Base-by-base conservation (phyloP, 1,140 invertebrate genomes). In the Leptestheria dahalacensis region DNA sequence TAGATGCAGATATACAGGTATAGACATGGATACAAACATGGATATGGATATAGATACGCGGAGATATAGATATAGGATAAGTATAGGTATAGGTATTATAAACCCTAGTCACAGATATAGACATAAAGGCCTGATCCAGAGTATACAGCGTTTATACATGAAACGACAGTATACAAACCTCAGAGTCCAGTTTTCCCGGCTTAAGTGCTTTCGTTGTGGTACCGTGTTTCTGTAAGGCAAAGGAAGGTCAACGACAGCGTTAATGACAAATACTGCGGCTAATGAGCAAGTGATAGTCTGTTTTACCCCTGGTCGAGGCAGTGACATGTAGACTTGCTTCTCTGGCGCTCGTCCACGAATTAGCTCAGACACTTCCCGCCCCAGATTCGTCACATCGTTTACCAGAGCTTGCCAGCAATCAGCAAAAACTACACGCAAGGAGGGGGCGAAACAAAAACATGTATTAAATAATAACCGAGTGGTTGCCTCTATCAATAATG, bases 381-480 rank as follows among this genome's bases (percentile, higher is more conserved):
- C 85, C 24, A 96, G 80, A 23, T 82, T 78, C 24, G 83, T 85
- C 1, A 92, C 83, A 68, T 97, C 93, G 24, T 84, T 84, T 64
- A 93, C 84, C 48, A 97, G 76, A 74, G 88, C 86, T 65, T 93
- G 88, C 91, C 95, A 98, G 81, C 95, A 93, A 69, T 98, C 93
- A 49, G 91, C 83, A 72, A 98, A 98, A 52, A 97, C 91, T 79
- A 63, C 28, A 49, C n/a, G n/a, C n/a, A n/a, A n/a, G n/a, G n/a
- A n/a, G n/a, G n/a, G n/a, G n/a, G n/a, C n/a, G n/a, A n/a, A n/a
- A n/a, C n/a, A n/a, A n/a, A n/a, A n/a, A n/a, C n/a, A n/a, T n/a
- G n/a, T n/a, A n/a, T n/a, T n/a, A n/a, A n/a, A n/a, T n/a, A n/a
- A n/a, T n/a, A n/a, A n/a, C n/a, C n/a, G n/a, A n/a, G n/a, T n/a